Percentiles rank a stretch among this genome's conserved stretches.
Evolutionary conservation across 2,113 vertebrate genomes (phyloP).

Genomic region (Salminus brasiliensis): DNA sequence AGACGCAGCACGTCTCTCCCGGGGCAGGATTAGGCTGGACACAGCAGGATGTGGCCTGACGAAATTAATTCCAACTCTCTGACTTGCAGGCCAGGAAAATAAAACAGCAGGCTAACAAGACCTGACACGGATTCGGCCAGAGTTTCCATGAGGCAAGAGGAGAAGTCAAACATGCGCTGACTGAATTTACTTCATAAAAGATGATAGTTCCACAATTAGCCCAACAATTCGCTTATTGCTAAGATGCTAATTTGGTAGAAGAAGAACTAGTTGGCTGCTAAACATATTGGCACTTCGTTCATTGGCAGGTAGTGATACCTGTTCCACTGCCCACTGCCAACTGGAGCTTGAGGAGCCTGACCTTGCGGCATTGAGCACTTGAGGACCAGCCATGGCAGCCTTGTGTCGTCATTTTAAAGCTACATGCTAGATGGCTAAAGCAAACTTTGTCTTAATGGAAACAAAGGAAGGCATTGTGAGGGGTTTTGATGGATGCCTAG

Average conservation of each 20-base stretch:
- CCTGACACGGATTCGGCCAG: constrained; percentile 58
- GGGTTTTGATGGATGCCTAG: constrained; percentile 67
- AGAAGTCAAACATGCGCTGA: background rate
- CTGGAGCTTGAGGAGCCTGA: background rate
- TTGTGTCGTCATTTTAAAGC: background rate
- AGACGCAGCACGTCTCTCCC: constrained; percentile 58
- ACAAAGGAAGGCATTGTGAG: constrained; percentile 69
- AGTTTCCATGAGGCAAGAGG: constrained; percentile 30
- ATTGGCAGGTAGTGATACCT: too few species aligned
- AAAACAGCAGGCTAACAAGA: constrained; percentile 63
- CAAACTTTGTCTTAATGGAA: constrained; percentile 66
- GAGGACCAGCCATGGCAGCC: background rate
- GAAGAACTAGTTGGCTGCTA: too few species aligned
- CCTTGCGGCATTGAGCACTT: background rate
- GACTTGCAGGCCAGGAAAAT: constrained; percentile 61
- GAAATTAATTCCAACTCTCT: constrained; percentile 71
- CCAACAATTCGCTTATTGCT: background rate
- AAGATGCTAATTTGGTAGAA: background rate
- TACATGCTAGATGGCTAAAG: constrained; percentile 59
- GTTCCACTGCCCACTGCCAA: background rate
- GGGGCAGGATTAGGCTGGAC: constrained; percentile 66
- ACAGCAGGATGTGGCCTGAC: constrained; percentile 62
- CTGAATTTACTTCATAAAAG: background rate
- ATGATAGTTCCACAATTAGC: background rate
- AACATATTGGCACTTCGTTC: too few species aligned